Base-by-base conservation (phyloP, 2,113 vertebrate species). In the Ranitomeya imitator region DNA sequence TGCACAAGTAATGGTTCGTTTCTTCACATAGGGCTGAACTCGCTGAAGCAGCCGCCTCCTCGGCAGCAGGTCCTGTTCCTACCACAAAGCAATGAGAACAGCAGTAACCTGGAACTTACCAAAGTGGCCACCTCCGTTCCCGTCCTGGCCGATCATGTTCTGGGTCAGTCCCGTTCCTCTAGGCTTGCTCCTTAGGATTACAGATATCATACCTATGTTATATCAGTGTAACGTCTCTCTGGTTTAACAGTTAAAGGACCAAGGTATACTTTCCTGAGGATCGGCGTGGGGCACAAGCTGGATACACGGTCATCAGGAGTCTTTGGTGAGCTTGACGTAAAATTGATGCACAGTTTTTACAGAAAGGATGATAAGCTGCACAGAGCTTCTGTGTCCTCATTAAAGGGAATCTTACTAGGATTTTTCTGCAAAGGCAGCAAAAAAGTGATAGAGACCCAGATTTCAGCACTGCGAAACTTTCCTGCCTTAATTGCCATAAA, bases 251-350 rank as follows among this genome's bases (percentile, higher is more conserved):
- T 99, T 4, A 92, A 91, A 84, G 98, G 98, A 86, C 96, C 96
- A 4, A 92, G 90, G 77, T 97, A 95, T 92, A 92, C 91, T 89
- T 90, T 83, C 51, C 89, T 98, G 61, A 93, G 90, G 89, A 90
- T 99, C 0, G 98, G 97, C 65, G 95, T 95, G 0, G 98, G 98
- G 31, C 96, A 97, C 91, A 95, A 91, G 21, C 94, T 99, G 92
- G 98, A 99, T 90, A 61, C 55, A 12, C 93, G 91, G 26, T 94
- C 97, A 0, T 99, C 98, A 4, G 98, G 98, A 26, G 97, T 99
- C 61, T 92, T 99, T 0, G 96, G 98, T 99, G 91, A 82, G 95
- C 91, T 12, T 19, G 37, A 45, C 37, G 37, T 45, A 45, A 45
- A 45, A 45, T 45, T 45, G 37, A 45, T 45, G 37, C 37, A 45